Base-by-base conservation (phyloP, 30 jellyfish, hydroid and myxozoan genomes). In the Morbakka virulenta region DNA sequence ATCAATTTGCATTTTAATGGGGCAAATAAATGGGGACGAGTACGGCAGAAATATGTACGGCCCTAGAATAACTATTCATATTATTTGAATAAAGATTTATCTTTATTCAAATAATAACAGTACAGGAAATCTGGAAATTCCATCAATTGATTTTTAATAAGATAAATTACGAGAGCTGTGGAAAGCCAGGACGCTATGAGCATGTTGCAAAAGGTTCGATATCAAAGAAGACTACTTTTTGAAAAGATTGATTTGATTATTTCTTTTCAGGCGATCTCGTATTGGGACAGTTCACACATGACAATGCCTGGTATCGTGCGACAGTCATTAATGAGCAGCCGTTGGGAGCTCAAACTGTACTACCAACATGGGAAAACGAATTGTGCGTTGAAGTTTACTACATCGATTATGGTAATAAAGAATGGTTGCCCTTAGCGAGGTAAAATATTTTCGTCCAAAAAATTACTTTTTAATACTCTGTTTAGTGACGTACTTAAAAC, bases 301-400 rank as follows among this genome's bases (percentile, higher is more conserved):
- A 90, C 64, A 83, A 90, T 50, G 49, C 72, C 52, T 90, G 97
- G 97, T 90, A 90, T 78, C 66, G 97, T 17, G 97, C 97, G 17
- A 64, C 86, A 64, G 69, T 83, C 9, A 49, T 70, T 0, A 35
- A 84, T 28, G 53, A 70, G 13, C 48, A 25, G 32, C 64, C 94
- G 0, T 32, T 48, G 22, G 74, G 72, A 53, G 69, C 64, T 26
- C 94, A 94, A 4, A 78, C 65, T 30, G 72, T 73, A 13, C 41
- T 34, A 3, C 97, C 97, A 26, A 83, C 96, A 11, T 82, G 88
- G 90, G 89, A 90, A 29, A 90, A 90, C 71, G 96, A 89, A 27
- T 41, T 83, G 35, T 72, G 85, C 2, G 80, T 90, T 20, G 94
- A 90, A 68, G 97, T 90, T 27, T 80, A 32, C 13, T 90, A 90